phyloP scores from a whole-genome alignment of 2,113 vertebrate species.

The Stictonetta naevosa region DNA sequence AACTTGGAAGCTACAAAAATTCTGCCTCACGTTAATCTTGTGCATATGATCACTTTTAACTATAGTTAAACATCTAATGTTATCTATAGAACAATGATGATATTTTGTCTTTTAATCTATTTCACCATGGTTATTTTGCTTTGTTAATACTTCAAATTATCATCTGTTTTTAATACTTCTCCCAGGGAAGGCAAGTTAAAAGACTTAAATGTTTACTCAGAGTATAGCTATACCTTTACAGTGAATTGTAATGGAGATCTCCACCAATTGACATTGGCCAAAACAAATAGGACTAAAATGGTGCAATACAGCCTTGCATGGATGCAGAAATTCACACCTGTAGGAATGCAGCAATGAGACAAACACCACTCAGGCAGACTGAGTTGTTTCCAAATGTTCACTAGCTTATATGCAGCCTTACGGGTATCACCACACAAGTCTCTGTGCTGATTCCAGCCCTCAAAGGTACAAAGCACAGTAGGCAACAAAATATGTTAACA shows the following conservation, averaged over 20 bases:
- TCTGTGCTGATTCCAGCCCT: neutral
- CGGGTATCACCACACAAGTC: neutral
- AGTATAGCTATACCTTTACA: neutral
- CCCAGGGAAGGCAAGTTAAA: neutral
- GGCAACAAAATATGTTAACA: neutral
- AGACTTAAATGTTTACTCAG: neutral
- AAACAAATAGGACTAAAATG: neutral
- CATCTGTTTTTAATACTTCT: neutral
- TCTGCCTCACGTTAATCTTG: neutral
- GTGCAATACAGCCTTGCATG: neutral
- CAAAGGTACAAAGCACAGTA: neutral
- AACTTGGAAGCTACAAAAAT: neutral
- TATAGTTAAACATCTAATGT: neutral
- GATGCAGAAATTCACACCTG: neutral
- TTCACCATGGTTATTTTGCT: neutral
- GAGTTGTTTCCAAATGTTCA: neutral
- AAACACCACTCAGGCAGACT: neutral
- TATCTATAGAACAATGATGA: no score
- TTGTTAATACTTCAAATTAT: neutral
- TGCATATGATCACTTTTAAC: neutral
- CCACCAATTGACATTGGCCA: neutral
- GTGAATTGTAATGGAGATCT: neutral
- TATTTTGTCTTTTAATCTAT: neutral
- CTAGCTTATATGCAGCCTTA: neutral
- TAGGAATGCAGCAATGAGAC: neutral